Conservation (phyloP, 2,113 vertebrate genomes). For the Polypterus senegalus region DNA sequence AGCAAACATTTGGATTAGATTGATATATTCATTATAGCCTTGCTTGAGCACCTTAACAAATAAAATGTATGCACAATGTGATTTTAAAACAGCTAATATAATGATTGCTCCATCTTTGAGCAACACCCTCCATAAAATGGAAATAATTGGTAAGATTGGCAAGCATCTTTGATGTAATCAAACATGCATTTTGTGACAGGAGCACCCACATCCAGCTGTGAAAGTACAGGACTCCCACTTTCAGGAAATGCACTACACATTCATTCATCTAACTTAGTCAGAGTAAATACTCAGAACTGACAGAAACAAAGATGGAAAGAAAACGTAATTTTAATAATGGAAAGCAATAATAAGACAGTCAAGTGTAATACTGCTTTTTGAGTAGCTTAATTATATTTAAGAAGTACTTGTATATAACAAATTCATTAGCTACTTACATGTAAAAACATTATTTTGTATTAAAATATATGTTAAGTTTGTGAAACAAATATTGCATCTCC, state of each 20-base stretch:
- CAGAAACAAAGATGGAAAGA: slow-evolving; percentile 13
- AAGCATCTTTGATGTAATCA: slow-evolving; percentile 35
- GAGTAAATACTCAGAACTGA: slow-evolving; percentile 31
- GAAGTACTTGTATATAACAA: too few relatives aligned
- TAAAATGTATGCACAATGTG: slow-evolving; percentile 30
- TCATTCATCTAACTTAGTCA: slow-evolving; percentile 40
- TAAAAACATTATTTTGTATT: too few relatives aligned
- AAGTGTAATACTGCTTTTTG: too few relatives aligned
- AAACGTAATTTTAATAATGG: too few relatives aligned
- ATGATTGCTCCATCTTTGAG: slow-evolving; percentile 37
- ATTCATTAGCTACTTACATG: too few relatives aligned
- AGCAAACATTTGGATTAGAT: too few relatives aligned
- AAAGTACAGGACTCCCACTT: slow-evolving; percentile 28
- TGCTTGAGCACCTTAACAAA: slow-evolving; percentile 34
- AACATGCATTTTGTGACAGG: slow-evolving; percentile 33
- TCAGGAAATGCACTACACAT: slow-evolving; percentile 37
- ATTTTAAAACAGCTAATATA: slow-evolving; percentile 33
- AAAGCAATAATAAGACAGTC: too few relatives aligned
- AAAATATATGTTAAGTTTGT: too few relatives aligned
- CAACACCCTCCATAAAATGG: slow-evolving; percentile 29
- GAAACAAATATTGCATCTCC: too few relatives aligned
- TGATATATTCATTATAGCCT: not conserved
- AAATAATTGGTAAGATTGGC: slow-evolving; percentile 34
- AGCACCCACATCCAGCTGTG: slow-evolving; percentile 27
- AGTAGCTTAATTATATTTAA: too few relatives aligned